phyloP scores from a whole-genome alignment of 2,113 vertebrate genomes.

The Dipodomys stephensi region DNA sequence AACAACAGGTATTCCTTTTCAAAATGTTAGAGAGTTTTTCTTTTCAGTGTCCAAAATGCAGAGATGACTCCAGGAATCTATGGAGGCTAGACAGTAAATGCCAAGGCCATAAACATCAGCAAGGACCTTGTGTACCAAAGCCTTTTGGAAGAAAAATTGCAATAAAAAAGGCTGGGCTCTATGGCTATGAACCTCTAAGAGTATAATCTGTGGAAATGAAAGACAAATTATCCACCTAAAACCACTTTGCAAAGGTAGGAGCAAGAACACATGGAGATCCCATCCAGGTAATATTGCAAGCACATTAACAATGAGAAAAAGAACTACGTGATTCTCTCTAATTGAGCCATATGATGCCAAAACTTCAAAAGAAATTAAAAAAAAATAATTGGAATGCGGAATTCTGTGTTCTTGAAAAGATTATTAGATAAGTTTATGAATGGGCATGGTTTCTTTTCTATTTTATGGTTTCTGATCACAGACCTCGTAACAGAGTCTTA shows the following conservation, averaged over 20 bases:
- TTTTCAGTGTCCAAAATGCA: not conserved
- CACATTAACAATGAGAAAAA: constrained; percentile 4
- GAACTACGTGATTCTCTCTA: not conserved
- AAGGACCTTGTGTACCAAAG: constrained; percentile 64
- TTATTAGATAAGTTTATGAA: not conserved
- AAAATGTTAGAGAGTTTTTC: not conserved
- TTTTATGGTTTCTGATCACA: constrained; percentile 24
- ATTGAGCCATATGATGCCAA: not conserved
- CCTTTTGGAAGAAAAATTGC: not conserved
- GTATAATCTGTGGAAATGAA: not conserved
- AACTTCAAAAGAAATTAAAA: constrained; percentile 12
- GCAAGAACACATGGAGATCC: not conserved
- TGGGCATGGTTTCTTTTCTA: not conserved
- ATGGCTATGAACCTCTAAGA: not conserved
- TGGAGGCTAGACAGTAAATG: constrained; percentile 62
- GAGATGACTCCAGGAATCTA: constrained; percentile 37
- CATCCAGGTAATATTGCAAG: not conserved
- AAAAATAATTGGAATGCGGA: not conserved
- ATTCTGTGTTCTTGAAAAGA: constrained; percentile 16
- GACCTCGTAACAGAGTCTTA: not conserved
- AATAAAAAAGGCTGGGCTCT: not conserved
- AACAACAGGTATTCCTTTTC: not conserved
- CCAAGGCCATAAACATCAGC: constrained; percentile 61
- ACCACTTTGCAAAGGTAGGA: not conserved
- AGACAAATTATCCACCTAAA: not conserved